Evolutionary conservation across 2,888 invertebrate species (phyloP), one percentile per base, ranked within the genome.

Genomic region (Polylopha cassiicola): DNA sequence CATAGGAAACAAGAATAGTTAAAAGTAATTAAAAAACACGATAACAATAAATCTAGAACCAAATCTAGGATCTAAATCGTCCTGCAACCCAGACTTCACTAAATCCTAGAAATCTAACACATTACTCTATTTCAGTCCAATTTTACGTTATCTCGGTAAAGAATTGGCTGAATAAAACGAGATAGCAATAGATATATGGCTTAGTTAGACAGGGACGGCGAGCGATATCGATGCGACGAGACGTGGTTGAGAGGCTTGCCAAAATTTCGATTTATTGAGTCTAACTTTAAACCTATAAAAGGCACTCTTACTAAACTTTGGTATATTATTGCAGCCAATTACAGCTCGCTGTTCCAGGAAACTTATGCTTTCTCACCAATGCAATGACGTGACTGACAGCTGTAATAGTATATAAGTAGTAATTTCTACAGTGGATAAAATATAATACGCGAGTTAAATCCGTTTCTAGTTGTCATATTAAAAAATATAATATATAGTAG

Each of bases 181-280:
- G 67, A 64, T 55, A 59, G 65, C 59, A 51, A 34, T 29, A 59
- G 60, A 63, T 63, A 21, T 16, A 36, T 36, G 4, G 5, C 7
- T 15, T 18, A 18, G 39, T 8, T 24, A 8, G 24, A 41, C 5
- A 36, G 29, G 24, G 41, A 41, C 20, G 23, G 9, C 15, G 20
- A 5, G 34, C 29, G 34, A 41, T 41, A 30, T 41, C 41, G 41
- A 41, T 36, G 36, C 36, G 36, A 16, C 69, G 64, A 61, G 59
- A 34, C 55, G 51, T 43, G 48, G 49, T 34, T 20, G 55, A 39
- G 43, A 51, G 47, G 46, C 60, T 70, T 73, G 74, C 74, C 74
- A 74, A 73, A 43, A 72, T 69, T 59, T 61, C 50, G 57, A 73
- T 73, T 73, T 73, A 74, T 71, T 63, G 66, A 61, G 61, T 64